Evolutionary conservation across 2,797 vertebrate species (phyloP), one percentile per base, ranked within the genome.

Genomic region (Tragelaphus eurycerus): DNA sequence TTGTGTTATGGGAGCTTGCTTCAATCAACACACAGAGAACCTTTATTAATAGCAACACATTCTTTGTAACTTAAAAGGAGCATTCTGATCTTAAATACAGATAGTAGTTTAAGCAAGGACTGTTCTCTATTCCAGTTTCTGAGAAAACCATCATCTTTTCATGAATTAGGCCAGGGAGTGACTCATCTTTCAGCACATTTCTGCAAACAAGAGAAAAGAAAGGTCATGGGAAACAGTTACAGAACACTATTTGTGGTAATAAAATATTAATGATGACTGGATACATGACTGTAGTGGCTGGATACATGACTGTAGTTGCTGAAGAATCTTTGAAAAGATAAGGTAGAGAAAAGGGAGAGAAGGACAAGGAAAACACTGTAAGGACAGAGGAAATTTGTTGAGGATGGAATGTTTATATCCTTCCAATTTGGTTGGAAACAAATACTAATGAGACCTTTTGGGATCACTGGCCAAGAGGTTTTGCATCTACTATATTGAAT

Each of bases 161-260:
- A 59, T 60, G 29, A 25, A 62, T 52, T 48, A 90, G 21, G 50
- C 82, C 29, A 79, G n/a, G 34, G 38, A 82, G 11, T 52, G 3
- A 62, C 93, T 97, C 85, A 64, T 82, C 78, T 87, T 83, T 96
- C 94, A 85, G n/a, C 84, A 96, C 67, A 38, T 86, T 86, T 90
- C 81, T 62, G 46, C 31, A 55, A 97, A 95, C 57, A 85, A 87
- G 81, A 27, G 84, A 57, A 93, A 86, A 62, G 60, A 95, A 97
- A 97, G 90, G 92, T 90, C 87, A 90, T 3, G 34, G 27, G 10
- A 46, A 82, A 95, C 43, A 87, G 79, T 71, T 78, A 62, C 57
- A 92, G 89, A 92, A 31, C 27, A 76, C 10, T 50, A 25, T 94
- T 88, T 93, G 79, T 79, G 86, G 52, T 50, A 27, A 74, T 96